A percentile compares a stretch with the other conserved stretches of the same genome.
Conservation (phyloP, 2,797 vertebrate genomes). For the Balearica regulorum region DNA sequence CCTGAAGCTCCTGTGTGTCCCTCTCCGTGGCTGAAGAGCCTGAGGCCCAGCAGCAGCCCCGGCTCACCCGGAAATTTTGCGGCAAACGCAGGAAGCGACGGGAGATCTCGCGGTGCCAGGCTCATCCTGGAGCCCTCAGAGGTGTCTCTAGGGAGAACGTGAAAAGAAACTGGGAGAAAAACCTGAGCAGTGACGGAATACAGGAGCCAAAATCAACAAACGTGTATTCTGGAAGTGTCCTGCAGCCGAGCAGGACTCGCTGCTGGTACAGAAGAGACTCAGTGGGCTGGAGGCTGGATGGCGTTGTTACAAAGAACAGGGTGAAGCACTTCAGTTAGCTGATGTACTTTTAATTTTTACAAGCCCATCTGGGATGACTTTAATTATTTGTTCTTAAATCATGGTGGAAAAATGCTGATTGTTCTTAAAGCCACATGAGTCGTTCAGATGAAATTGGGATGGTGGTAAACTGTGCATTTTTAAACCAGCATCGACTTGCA, state of each 20-base stretch:
- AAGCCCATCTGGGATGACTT: constrained; percentile 55
- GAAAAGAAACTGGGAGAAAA: background rate
- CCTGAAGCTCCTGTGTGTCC: background rate
- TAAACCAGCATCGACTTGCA: constrained; percentile 13
- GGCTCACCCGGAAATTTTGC: background rate
- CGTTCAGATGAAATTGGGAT: background rate
- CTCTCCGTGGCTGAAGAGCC: background rate
- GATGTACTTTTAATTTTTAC: constrained; percentile 59
- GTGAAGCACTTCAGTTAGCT: constrained; percentile 23
- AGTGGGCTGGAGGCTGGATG: background rate
- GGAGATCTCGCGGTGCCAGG: background rate
- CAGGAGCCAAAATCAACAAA: background rate
- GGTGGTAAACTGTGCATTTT: constrained; percentile 28
- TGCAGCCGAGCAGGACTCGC: background rate
- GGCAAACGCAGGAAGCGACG: background rate
- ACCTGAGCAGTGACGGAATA: background rate
- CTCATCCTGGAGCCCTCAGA: background rate
- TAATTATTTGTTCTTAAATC: constrained; percentile 66
- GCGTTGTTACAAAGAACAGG: background rate
- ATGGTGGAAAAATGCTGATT: constrained; percentile 52
- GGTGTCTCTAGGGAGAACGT: background rate
- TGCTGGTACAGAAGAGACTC: background rate
- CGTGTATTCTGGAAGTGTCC: background rate
- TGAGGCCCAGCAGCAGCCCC: background rate
- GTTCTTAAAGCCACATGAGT: constrained; percentile 39